Conservation (phyloP, 1,140 invertebrate species). For the Olivierus martensii region DNA sequence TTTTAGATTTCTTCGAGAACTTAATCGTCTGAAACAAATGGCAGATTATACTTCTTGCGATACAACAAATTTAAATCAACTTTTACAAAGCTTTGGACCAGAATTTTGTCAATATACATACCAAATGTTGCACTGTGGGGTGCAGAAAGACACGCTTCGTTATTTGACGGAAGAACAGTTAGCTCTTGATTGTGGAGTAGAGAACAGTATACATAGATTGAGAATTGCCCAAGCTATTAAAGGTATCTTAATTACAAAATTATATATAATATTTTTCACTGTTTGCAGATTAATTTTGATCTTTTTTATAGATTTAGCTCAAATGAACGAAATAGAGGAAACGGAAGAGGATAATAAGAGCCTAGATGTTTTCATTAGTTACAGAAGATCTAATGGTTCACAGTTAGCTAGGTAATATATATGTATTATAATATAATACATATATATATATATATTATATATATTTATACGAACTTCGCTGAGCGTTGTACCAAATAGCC, state of each 20-base stretch:
- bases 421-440: not conserved
- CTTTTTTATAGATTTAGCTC: not conserved
- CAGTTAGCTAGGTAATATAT: slow-evolving; percentile 66
- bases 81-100: slow-evolving; percentile 68
- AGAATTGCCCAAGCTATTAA: slow-evolving; percentile 78
- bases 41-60: slow-evolving; percentile 95
- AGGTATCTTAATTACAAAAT: slow-evolving; percentile 37
- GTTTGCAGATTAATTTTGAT: too few species aligned
- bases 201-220: slow-evolving; percentile 84
- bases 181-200: slow-evolving; percentile 71
- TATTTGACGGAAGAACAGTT: slow-evolving; percentile 77
- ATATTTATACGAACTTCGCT: too few species aligned
- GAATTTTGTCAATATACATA: slow-evolving; percentile 97
- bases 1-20: slow-evolving; percentile 66
- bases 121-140: slow-evolving; percentile 85
- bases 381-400: slow-evolving; percentile 90
- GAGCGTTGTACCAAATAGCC: too few species aligned
- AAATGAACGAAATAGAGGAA: not conserved
- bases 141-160: slow-evolving; percentile 64
- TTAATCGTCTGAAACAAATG: slow-evolving; percentile 88
- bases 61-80: slow-evolving; percentile 74
- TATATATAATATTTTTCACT: too few species aligned
- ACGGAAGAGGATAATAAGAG: slow-evolving; percentile 47
- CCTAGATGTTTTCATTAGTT: slow-evolving; percentile 95
- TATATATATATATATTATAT: not conserved